phyloP scores from a whole-genome alignment of 37 sponge, comb jelly and placozoan genomes.

The Ianthella basta region DNA sequence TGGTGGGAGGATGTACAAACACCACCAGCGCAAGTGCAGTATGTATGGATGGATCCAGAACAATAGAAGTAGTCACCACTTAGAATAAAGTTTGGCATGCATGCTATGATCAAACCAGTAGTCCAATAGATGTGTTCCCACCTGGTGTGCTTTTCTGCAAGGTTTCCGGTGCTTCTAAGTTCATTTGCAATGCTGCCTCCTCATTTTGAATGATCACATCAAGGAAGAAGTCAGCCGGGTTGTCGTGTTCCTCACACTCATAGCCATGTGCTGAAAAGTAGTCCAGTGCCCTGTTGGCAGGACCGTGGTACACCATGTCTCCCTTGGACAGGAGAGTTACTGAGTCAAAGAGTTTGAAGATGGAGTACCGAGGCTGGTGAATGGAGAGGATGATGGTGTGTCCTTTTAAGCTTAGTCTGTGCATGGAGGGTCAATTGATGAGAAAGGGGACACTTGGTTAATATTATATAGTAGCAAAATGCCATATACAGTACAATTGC shows the following conservation, averaged over 20 bases:
- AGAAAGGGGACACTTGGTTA: neutral
- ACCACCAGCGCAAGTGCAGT: too few species aligned
- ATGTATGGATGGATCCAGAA: too few species aligned
- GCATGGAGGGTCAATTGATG: neutral
- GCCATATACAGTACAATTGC: too few species aligned
- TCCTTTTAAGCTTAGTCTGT: constrained; percentile 31
- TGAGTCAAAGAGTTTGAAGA: constrained; percentile 72
- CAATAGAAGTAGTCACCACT: too few species aligned
- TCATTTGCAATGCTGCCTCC: neutral
- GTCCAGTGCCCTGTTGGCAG: constrained; percentile 38
- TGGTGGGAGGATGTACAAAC: too few species aligned
- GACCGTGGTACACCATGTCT: constrained; percentile 71
- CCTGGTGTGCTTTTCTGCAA: too few species aligned
- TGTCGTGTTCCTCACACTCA: constrained; percentile 81
- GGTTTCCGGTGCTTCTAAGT: too few species aligned
- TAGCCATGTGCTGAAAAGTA: constrained; percentile 60
- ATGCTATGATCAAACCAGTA: neutral
- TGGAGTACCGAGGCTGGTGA: constrained; percentile 89
- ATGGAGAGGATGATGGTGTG: constrained; percentile 72
- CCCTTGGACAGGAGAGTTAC: constrained; percentile 78
- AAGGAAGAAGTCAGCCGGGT: constrained; percentile 87
- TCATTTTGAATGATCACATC: constrained; percentile 76
- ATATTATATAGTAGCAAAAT: neutral
- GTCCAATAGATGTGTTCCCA: too few species aligned
- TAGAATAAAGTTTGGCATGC: too few species aligned